Evolutionary conservation across 1,140 invertebrate species (phyloP), one percentile per base, ranked within the genome.

Genomic region (Mizuhopecten yessoensis): DNA sequence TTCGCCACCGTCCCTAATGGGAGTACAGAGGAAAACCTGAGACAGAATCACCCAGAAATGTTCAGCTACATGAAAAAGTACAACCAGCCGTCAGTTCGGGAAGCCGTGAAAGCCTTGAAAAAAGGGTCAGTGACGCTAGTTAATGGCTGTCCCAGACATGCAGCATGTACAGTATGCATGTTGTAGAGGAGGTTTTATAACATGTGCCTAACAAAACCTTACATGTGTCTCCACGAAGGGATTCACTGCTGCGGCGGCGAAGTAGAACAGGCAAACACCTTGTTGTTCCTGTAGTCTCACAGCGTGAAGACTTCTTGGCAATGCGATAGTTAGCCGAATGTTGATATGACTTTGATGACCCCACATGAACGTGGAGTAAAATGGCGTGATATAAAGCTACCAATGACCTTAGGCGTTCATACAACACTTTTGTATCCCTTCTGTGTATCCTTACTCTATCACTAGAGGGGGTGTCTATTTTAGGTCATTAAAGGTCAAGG

Each of bases 1-100:
- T 99, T 99, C 96, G 99, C 99, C n/a, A 99, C 99, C 0, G 98
- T 99, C 86, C 98, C 98, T 0, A 98, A 98, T 97, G 99, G 99
- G 86, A 99, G 99, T 96, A 99, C 99, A 1, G 99, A 99, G 95
- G 98, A 98, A 33, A 99, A 99, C 0, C 97, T 99, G 75, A 96
- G 95, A 89, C 97, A 98, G 88, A 99, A 99, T 97, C 97, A 97
- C 92, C 96, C 96, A 0, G 98, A 98, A 86, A 99, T 99, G 97
- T 98, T 99, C 96, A 96, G 97, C 34, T 99, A 99, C 96, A 99
- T 99, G 98, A 97, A 97, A 94, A 97, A 97, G 95, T 99, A 96
- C 87, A 99, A 99, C 95, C 98, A 98, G 94, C 97, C 97, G 45
- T 98, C 98, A 91, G 98, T 99, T 0, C 97, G 97, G 33, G 98